Base-by-base conservation (phyloP, 1,140 invertebrate genomes). In the Solenopsis fugax region DNA sequence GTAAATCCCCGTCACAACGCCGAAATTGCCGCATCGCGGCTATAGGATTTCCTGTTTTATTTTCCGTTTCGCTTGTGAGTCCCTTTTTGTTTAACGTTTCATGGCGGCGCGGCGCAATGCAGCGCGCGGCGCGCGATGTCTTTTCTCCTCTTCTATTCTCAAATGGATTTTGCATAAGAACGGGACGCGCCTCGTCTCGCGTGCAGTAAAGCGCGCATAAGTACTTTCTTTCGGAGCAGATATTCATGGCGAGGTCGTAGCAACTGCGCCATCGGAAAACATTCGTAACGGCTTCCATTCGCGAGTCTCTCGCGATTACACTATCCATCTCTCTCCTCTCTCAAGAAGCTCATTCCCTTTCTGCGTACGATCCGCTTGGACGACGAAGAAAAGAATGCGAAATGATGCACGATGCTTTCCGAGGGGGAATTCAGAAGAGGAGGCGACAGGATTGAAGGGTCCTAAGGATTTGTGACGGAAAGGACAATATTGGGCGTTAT, bases 161-260 rank as follows among this genome's bases (percentile, higher is more conserved):
- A 72, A 84, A 84, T 84, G 54, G 80, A 84, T 84, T 84, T 84
- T 84, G 54, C 80, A 84, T 62, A 84, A 84, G 69, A 84, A 84
- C 54, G 41, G 69, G 5, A 41, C 41, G 52, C 54, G 54, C 69
- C 24, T 73, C 69, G 80, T 56, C 71, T 84, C 54, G 69, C 69
- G 80, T 72, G 80, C 69, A 84, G 80, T 84, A 84, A 84, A 84
- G 54, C 65, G 54, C 34, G 80, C 72, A 56, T 88, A 64, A 77
- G 88, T 72, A 72, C 54, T 56, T 60, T 37, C 29, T 52, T 50
- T 18, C 48, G 48, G 37, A 29, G 50, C 50, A 85, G 56, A 77
- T 75, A 88, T 85, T 89, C 64, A 58, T 82, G 86, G 41, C 24
- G 12, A 37, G 37, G 45, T 64, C 58, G 65, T 69, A 88, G 56